These are phyloP conservation scores for Drosophila kanapiae DNA, from an alignment of 1,140 invertebrate species.

Conservation along the genomic window DNA sequence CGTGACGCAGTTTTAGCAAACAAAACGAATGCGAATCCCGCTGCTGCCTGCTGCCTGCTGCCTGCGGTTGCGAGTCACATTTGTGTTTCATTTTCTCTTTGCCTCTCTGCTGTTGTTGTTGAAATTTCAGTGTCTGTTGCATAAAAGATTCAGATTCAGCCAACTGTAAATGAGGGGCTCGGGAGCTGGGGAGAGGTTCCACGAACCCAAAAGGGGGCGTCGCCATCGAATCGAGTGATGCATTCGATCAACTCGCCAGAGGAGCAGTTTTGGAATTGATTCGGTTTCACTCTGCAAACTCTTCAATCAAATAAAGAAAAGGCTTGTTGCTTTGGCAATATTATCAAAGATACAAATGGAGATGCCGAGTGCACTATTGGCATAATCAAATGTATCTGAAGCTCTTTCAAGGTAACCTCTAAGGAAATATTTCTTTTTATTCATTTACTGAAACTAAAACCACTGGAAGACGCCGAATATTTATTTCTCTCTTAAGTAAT, in stretches of 20 bases:
- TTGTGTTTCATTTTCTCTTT: constrained; percentile 35
- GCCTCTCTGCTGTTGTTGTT: constrained; percentile 1
- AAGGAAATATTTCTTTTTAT: no score
- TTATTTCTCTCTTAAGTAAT: no score
- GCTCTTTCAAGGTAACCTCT: no score
- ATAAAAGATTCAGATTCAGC: constrained; percentile 64
- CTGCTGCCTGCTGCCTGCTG: constrained; percentile 36
- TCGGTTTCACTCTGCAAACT: constrained; percentile 13
- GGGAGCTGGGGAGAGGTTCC: constrained; percentile 13
- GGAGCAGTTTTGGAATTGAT: constrained; percentile 26
- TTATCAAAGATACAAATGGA: constrained; percentile 5
- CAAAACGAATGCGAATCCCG: constrained; percentile 53
- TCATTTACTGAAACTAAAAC: not conserved
- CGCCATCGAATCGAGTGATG: constrained; percentile 33
- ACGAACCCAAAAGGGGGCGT: constrained; percentile 37
- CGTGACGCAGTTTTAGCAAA: constrained; percentile 78
- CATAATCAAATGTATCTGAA: constrained; percentile 5
- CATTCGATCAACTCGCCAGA: constrained; percentile 21
- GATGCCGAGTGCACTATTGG: constrained; percentile 1
- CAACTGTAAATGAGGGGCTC: constrained; percentile 71
- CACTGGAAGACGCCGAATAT: not conserved
- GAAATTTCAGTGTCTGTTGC: constrained; percentile 62
- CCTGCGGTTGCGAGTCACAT: constrained; percentile 44
- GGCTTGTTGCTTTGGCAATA: not conserved
- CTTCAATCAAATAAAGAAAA: constrained; percentile 6